phyloP scores from a whole-genome alignment of 1,140 invertebrate genomes.

The Zeugodacus cucurbitae region DNA sequence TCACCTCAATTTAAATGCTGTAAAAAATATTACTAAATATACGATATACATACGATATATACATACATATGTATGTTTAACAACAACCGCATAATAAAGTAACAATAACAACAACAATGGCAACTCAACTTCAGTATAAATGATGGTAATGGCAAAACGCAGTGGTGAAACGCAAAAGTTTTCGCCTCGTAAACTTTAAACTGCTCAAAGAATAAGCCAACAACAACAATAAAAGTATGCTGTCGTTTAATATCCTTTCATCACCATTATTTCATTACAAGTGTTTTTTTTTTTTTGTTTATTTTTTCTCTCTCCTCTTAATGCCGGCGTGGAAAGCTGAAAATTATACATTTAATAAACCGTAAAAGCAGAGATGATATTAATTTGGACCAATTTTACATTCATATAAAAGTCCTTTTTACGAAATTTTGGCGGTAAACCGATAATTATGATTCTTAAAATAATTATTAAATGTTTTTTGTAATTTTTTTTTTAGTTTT shows the following conservation, averaged over 20 bases:
- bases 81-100: not conserved
- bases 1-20: conserved; percentile 31
- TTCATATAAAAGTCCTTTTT: too few relatives aligned
- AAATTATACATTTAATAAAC: not conserved
- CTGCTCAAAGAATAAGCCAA: not conserved
- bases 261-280: not conserved
- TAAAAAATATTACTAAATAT: not conserved
- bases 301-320: too few relatives aligned
- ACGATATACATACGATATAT: not conserved
- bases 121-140: conserved; percentile 2
- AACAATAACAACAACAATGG: not conserved
- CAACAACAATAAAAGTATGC: not conserved
- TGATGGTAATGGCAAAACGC: conserved; percentile 10
- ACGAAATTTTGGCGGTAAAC: too few relatives aligned
- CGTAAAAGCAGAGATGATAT: too few relatives aligned
- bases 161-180: conserved; percentile 11
- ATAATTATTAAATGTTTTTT: too few relatives aligned
- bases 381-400: too few relatives aligned
- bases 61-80: not conserved
- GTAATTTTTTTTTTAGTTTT: too few relatives aligned
- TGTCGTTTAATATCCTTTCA: not conserved
- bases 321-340: not conserved
- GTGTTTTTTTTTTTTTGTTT: not conserved
- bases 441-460: too few relatives aligned
- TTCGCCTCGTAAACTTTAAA: conserved; percentile 29